Evolutionary conservation across 2,888 invertebrate genomes (phyloP).

Genomic region (Allolobophora icterica): DNA sequence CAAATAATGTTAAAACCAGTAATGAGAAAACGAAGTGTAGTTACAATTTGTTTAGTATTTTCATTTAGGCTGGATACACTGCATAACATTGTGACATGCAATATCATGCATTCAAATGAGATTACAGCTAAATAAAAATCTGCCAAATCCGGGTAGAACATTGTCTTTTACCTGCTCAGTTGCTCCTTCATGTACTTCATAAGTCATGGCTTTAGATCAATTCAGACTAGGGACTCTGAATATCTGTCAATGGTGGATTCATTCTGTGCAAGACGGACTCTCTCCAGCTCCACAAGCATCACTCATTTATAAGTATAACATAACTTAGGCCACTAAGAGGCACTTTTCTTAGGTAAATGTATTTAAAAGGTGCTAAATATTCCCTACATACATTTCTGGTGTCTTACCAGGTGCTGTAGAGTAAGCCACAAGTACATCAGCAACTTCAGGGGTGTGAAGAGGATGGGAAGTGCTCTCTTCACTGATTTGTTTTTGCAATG

Average conservation of each 20-base stretch:
- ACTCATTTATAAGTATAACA: background rate
- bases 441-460: background rate
- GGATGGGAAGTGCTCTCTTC: background rate
- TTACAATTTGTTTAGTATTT: no score
- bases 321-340: background rate
- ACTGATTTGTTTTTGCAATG: background rate
- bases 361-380: background rate
- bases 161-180: background rate
- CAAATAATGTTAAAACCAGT: no score
- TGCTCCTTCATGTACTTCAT: background rate
- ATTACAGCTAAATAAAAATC: no score
- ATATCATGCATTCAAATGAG: no score
- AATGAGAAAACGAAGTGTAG: no score
- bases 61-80: no score
- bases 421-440: conserved; percentile 21
- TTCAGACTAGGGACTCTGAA: background rate
- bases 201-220: background rate
- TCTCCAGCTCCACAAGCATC: background rate
- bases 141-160: no score
- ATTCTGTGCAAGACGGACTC: background rate
- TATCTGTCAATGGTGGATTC: background rate
- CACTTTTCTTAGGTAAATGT: background rate
- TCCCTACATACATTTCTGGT: background rate
- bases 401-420: conserved; percentile 25
- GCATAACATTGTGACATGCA: no score